phyloP scores from a whole-genome alignment of 2,113 vertebrate species.

The Columbina picui region DNA sequence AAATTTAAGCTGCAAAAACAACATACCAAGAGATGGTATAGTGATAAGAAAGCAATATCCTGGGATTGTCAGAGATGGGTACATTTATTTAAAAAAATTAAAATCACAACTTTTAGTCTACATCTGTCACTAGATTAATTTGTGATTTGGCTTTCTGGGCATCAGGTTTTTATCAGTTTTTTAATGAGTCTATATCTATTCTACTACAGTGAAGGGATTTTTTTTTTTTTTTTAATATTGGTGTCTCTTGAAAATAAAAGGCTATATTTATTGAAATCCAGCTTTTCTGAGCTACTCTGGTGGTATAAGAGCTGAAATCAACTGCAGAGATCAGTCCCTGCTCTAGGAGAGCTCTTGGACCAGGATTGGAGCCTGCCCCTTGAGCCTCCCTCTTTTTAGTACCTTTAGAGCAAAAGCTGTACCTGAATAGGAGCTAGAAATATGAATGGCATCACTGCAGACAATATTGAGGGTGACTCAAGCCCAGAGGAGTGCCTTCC shows the following conservation, averaged over 20 bases:
- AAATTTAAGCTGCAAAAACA: background rate
- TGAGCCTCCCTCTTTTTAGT: background rate
- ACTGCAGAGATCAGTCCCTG: background rate
- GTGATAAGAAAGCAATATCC: background rate
- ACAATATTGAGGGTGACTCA: background rate
- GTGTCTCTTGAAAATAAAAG: background rate
- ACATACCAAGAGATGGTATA: background rate
- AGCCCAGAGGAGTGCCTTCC: background rate
- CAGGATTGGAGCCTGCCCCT: background rate
- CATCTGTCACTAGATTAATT: background rate
- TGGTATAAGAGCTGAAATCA: background rate
- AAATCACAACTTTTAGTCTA: background rate
- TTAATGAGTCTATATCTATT: background rate
- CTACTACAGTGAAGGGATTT: background rate
- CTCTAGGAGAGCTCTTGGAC: background rate
- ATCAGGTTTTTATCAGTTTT: too few relatives aligned
- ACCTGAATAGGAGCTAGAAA: background rate
- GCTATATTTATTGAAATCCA: background rate
- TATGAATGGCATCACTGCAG: background rate
- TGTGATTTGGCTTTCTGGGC: background rate
- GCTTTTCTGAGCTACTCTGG: background rate
- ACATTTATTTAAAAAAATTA: background rate
- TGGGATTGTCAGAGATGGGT: background rate
- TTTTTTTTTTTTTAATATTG: background rate
- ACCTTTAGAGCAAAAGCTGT: background rate